Evolutionary conservation across 2,888 invertebrate species (phyloP), one percentile per base, ranked within the genome.

Genomic region (Macrosoma leucophasiata): DNA sequence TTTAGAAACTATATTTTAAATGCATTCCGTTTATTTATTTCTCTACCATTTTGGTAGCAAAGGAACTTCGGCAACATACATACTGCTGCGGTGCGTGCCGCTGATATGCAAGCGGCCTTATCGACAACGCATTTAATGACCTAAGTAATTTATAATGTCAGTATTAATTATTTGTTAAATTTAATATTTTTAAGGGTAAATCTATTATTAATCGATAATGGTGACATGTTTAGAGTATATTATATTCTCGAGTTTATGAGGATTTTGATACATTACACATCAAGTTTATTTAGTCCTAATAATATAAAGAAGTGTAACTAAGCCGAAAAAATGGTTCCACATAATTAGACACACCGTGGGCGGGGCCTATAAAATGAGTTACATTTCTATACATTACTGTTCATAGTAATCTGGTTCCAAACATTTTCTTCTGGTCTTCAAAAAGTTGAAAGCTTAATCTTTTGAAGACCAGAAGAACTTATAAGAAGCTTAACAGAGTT

Each of bases 81-180:
- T n/a, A n/a, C n/a, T n/a, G n/a, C n/a, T n/a, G n/a, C n/a, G n/a
- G n/a, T n/a, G n/a, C 41, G 19, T 42, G 10, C 43, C 33, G 41
- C 39, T 41, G 43, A 46, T 46, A 53, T 63, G 61, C 56, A 48
- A 58, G 51, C 44, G 39, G n/a, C n/a, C n/a, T n/a, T n/a, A n/a
- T 54, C 58, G 49, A 58, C 67, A 64, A 69, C 69, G 72, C 70
- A 72, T 66, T 62, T 63, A n/a, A 56, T 60, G 69, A 71, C 67
- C 67, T 68, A 72, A 68, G 46, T 41, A 48, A 44, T 38, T 50
- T 53, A 55, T 49, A 45, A 41, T 48, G 59, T 66, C 74, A 74
- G 73, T 74, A 76, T 76, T 73, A 75, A 52, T 58, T 38, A 52
- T 50, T 48, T 55, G 52, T 57, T 55, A 39, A 51, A 38, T n/a